Evolutionary conservation across 1,140 invertebrate genomes (phyloP), one percentile per base, ranked within the genome.

Genomic region (Drosophila fuyamai): DNA sequence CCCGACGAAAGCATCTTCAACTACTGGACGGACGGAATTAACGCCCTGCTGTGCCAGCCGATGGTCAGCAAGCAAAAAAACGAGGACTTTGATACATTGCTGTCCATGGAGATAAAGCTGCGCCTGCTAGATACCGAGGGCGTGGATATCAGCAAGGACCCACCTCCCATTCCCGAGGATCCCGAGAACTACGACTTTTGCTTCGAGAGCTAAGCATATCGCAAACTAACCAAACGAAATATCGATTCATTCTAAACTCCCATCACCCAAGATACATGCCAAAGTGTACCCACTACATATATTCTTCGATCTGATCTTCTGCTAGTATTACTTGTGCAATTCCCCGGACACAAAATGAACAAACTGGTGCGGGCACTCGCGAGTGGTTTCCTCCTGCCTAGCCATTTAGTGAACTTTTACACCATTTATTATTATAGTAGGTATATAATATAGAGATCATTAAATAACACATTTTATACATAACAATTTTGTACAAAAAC

Each of bases 31-130:
- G 98, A 99, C 93, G 98, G 98, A 14, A 96, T 99, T 29, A 98
- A 98, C 93, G 96, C 97, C 32, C 93, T 99, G 55, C 93, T 99
- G 9, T 96, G 96, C 16, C 96, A 96, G 88, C 95, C 95, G 92
- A 99, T 99, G 98, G 94, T 94, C 0, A 99, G 98, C 89, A 96
- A 97, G 90, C 96, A 97, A 85, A 96, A 96, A 65, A 95, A 96
- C 75, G 96, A 96, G 92, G 98, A 99, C 93, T 93, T 99, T 76
- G 97, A 99, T 83, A 97, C 96, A 36, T 93, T 99, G 50, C 93
- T 99, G 2, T 97, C 97, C 5, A 98, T 99, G 97, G 98, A 99
- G 91, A 98, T 99, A 14, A 99, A 99, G 93, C 94, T 99, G 27
- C 94, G 97, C 56, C 93, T 99, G 43, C 93, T 99, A 23, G 98